Base-by-base conservation (phyloP, 2,797 vertebrate species). In the Leucoraja ocellata region DNA sequence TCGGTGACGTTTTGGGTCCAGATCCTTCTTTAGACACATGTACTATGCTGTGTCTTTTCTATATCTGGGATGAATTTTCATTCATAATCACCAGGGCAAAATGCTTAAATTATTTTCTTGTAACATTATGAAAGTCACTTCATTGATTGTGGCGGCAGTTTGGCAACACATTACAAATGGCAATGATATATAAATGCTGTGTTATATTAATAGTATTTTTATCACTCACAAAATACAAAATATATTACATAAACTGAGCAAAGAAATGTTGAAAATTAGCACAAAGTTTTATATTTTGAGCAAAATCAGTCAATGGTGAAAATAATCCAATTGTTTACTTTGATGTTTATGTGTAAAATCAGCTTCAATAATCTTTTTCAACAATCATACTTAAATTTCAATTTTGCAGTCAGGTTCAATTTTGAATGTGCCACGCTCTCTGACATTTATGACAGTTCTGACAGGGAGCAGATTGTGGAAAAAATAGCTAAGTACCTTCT, bases 381-480 rank as follows among this genome's bases (percentile, higher is more conserved):
- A 74, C 73, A 91, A 74, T 91, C 68, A 74, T 46, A 91, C 36
- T 73, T 46, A 73, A 46, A 54, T 91, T 74, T 91, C 73, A 91
- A 91, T 91, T 73, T 73, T 28, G 68, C 71, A 73, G 68, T 74
- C 90, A 91, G 39, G 74, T 91, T 74, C 71, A 91, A 91, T 91
- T 73, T 91, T 91, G 68, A 39, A 74, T 54, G 18, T 74, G 71
- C 36, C 23, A 25, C 74, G 32, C 39, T 71, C 36, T 74, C 39
- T n/a, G 68, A 91, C 68, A 46, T 54, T 91, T 74, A 54, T 74
- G 65, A 23, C 68, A 28, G 65, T 11, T 25, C 54, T 91, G 90
- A 91, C 68, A 91, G 36, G 68, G 23, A 91, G 71, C 90, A 91
- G 39, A 54, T 91, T 91, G 90, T 74, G 73, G 90, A 91, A 91